phyloP scores from a whole-genome alignment of 2,113 vertebrate species.

The Pseudolaguvia tuberculata region DNA sequence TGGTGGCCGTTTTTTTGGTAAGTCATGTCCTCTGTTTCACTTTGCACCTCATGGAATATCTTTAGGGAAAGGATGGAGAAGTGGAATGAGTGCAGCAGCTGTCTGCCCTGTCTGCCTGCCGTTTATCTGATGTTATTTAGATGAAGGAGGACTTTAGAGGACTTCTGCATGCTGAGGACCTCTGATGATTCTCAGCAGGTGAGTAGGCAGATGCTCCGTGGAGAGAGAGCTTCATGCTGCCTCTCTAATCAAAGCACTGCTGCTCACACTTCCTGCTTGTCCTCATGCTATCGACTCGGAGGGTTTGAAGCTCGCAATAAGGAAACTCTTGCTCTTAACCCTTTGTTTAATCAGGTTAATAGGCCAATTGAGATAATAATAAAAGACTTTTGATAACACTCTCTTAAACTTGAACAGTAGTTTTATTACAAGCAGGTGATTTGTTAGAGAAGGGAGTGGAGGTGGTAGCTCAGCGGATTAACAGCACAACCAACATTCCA shows the following conservation, averaged over 20 bases:
- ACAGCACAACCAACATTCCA: no score
- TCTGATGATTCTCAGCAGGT: slow-evolving; percentile 33
- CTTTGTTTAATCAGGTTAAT: slow-evolving; percentile 18
- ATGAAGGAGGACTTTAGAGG: slow-evolving; percentile 43
- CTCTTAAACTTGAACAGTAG: background rate
- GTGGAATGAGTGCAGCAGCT: slow-evolving; percentile 36
- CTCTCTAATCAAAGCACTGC: slow-evolving; percentile 38
- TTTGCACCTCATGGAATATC: slow-evolving; percentile 3
- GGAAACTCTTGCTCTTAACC: slow-evolving; percentile 16
- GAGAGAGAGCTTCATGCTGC: slow-evolving; percentile 20
- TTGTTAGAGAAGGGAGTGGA: background rate
- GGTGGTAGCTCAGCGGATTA: no score
- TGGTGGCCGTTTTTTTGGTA: background rate
- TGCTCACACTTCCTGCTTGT: slow-evolving; percentile 16
- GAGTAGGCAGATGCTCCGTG: slow-evolving; percentile 27
- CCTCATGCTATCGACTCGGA: slow-evolving; percentile 11
- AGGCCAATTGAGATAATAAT: background rate
- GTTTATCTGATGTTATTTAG: slow-evolving; percentile 39
- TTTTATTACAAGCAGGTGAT: no score
- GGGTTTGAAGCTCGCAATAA: background rate
- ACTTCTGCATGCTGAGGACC: slow-evolving; percentile 36
- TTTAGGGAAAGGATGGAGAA: slow-evolving; percentile 8
- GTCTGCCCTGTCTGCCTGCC: slow-evolving; percentile 30
- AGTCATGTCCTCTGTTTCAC: background rate
- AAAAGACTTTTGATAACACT: background rate